phyloP scores from a whole-genome alignment of 2,113 vertebrate species.

The Eira barbara region DNA sequence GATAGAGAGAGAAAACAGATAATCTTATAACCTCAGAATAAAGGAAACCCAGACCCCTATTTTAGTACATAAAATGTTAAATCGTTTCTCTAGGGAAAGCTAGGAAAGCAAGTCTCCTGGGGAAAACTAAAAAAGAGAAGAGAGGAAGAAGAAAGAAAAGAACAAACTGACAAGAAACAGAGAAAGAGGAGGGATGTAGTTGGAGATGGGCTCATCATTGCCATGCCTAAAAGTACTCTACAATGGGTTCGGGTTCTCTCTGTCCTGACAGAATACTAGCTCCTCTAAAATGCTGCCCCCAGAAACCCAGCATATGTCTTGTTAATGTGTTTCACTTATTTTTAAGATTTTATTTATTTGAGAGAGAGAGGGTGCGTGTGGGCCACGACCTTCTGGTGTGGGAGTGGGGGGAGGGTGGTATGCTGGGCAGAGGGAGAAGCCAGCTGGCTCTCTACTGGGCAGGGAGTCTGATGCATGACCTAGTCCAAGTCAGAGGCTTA shows the following conservation, averaged over 20 bases:
- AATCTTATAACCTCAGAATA: neutral
- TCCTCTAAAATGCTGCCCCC: conserved; percentile 56
- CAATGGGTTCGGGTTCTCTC: conserved; percentile 7
- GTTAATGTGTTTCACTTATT: neutral
- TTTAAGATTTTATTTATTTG: neutral
- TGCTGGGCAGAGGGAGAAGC: neutral
- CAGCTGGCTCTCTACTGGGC: neutral
- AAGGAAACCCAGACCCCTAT: neutral
- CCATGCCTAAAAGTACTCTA: neutral
- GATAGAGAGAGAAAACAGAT: neutral
- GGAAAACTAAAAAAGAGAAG: neutral
- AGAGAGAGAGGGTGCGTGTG: too few species aligned
- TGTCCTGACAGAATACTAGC: conserved; percentile 49
- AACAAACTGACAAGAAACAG: neutral
- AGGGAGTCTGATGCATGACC: neutral
- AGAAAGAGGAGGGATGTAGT: neutral
- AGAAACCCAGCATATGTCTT: conserved; percentile 48
- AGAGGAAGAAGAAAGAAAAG: neutral
- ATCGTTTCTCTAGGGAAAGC: neutral
- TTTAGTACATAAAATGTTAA: neutral
- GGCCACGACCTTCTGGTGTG: neutral
- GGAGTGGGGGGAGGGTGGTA: accelerated
- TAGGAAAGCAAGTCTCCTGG: neutral
- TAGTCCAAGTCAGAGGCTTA: neutral
- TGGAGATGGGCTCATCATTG: neutral